Percentiles rank a stretch among this genome's conserved stretches.
Conservation (phyloP, 2,888 invertebrate genomes). For the Megastigmus dorsalis region DNA sequence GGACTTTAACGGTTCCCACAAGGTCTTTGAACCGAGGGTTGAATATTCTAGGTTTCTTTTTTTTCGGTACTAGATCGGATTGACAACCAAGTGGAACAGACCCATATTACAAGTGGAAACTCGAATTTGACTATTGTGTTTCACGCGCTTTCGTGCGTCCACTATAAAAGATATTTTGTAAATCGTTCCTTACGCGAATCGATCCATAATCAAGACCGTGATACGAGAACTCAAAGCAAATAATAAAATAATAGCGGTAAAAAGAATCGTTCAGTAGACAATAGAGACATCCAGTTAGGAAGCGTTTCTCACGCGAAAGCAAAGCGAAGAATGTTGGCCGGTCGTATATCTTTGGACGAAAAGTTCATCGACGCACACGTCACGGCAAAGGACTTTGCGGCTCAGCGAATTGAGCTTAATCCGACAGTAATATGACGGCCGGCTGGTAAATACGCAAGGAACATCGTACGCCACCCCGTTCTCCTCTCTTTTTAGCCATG, state of each 20-base stretch:
- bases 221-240: too few relatives aligned
- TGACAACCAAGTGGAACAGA: too few relatives aligned
- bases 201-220: too few relatives aligned
- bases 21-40: background rate
- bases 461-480: constrained; percentile 47
- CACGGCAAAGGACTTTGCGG: background rate
- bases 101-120: too few relatives aligned
- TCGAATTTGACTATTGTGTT: too few relatives aligned
- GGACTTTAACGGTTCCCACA: constrained; percentile 27
- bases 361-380: constrained; percentile 19
- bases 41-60: background rate
- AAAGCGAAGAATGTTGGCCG: background rate
- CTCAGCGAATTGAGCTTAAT: constrained; percentile 56
- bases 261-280: too few relatives aligned
- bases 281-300: background rate
- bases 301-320: background rate
- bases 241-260: too few relatives aligned
- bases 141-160: too few relatives aligned
- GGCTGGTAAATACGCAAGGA: constrained; percentile 62
- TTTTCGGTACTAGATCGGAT: too few relatives aligned
- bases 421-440: constrained; percentile 65
- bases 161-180: too few relatives aligned
- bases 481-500: constrained; percentile 30
- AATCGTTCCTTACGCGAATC: too few relatives aligned
- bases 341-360: background rate